Evolutionary conservation across 2,113 vertebrate species (phyloP).

Genomic region (Petaurus breviceps): DNA sequence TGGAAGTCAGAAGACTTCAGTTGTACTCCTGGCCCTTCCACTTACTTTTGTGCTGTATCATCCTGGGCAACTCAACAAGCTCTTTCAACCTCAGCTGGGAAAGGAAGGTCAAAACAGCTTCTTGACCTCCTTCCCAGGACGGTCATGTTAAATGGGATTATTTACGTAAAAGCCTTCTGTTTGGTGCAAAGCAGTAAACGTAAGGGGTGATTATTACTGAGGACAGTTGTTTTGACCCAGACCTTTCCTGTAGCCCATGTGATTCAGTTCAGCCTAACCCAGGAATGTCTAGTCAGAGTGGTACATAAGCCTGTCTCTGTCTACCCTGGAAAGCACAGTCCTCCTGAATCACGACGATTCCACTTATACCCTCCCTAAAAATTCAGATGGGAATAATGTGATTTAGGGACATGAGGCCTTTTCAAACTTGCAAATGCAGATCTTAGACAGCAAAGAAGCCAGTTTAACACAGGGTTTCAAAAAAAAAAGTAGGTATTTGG

Average conservation of each 20-base stretch:
- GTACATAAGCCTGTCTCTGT: not conserved
- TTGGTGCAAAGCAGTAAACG: not conserved
- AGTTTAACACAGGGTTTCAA: slow-evolving; percentile 10
- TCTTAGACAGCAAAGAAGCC: not conserved
- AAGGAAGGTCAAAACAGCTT: not conserved
- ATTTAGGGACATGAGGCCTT: slow-evolving; percentile 19
- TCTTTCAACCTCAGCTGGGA: not conserved
- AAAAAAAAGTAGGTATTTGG: slow-evolving; percentile 6
- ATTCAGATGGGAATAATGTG: not conserved
- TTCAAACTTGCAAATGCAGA: slow-evolving; percentile 23
- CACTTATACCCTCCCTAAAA: not conserved
- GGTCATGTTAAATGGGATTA: not conserved
- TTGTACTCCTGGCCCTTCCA: not conserved
- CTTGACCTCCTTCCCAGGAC: not conserved
- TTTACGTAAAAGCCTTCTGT: not conserved
- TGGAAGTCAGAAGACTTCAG: not conserved
- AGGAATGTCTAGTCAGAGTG: not conserved
- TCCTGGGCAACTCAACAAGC: not conserved
- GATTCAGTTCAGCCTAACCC: slow-evolving; percentile 8
- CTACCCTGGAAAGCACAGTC: not conserved
- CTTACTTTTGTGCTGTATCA: not conserved
- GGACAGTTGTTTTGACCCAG: slow-evolving; percentile 4
- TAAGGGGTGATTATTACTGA: not conserved
- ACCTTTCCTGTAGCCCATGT: not conserved
- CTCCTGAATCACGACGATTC: not conserved